Conservation (phyloP, 2,797 vertebrate genomes). For the Parotocinclus haroldoi region DNA sequence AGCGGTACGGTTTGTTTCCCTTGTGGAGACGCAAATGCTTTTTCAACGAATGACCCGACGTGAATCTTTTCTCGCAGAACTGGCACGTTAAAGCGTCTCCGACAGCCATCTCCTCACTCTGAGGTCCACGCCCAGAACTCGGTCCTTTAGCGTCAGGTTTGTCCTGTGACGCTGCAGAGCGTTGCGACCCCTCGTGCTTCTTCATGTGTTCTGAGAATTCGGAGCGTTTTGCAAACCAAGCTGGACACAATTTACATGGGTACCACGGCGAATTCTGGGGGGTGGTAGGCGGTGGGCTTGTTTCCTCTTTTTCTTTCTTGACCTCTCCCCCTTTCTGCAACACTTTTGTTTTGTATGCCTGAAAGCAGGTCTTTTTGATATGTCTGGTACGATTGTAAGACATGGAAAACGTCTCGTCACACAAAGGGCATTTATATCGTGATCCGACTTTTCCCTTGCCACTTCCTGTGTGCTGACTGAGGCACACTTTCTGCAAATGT, state of each 20-base stretch:
- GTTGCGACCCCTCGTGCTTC: too few relatives aligned
- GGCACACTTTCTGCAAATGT: conserved; percentile 69
- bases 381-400: conserved; percentile 66
- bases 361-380: conserved; percentile 62
- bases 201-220: too few relatives aligned
- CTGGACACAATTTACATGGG: too few relatives aligned
- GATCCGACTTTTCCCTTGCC: conserved; percentile 54
- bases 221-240: too few relatives aligned
- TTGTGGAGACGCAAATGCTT: conserved; percentile 63
- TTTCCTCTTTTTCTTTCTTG: conserved; percentile 15
- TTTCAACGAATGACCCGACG: conserved; percentile 43
- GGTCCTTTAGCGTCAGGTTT: too few relatives aligned
- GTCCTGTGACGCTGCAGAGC: conserved; percentile 58
- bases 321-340: conserved; percentile 30
- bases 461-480: conserved; percentile 48
- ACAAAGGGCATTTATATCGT: conserved; percentile 70
- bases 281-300: neutral
- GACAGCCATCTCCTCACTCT: conserved; percentile 3
- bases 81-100: conserved; percentile 51
- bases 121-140: too few relatives aligned
- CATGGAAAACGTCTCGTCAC: conserved; percentile 57
- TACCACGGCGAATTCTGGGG: conserved; percentile 74
- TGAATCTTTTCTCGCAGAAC: conserved; percentile 67
- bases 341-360: conserved; percentile 47
- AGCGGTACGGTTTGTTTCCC: conserved; percentile 68